Percentiles rank a stretch among this genome's conserved stretches.
phyloP scores from a whole-genome alignment of 1,140 invertebrate species.

The Drosophila seguyi region DNA sequence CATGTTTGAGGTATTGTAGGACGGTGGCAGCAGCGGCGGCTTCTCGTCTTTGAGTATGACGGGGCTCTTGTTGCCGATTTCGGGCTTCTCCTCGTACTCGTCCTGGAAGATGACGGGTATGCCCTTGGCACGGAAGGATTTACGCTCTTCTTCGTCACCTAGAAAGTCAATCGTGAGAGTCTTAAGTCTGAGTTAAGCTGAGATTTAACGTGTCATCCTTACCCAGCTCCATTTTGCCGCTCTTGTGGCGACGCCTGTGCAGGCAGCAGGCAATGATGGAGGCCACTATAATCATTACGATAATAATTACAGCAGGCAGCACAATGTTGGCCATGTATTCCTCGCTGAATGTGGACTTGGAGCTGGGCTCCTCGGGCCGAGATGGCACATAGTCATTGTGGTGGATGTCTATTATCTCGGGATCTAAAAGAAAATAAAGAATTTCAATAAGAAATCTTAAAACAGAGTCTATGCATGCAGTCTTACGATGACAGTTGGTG shows the following conservation, averaged over 20 bases:
- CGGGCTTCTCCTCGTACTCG: constrained; percentile 95
- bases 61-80: constrained; percentile 94
- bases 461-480: neutral
- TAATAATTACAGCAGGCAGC: constrained; percentile 95
- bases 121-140: constrained; percentile 94
- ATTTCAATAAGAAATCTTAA: too few species aligned
- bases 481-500: constrained; percentile 89
- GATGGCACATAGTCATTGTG: constrained; percentile 69
- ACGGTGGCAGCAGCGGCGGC: constrained; percentile 92
- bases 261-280: constrained; percentile 95
- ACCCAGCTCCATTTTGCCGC: constrained; percentile 92
- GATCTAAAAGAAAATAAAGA: constrained; percentile 21
- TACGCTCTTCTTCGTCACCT: constrained; percentile 91
- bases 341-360: constrained; percentile 86
- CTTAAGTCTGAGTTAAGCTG: neutral
- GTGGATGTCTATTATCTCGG: constrained; percentile 64
- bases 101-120: constrained; percentile 97
- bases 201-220: constrained; percentile 56
- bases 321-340: constrained; percentile 95
- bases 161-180: neutral
- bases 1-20: constrained; percentile 84
- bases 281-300: constrained; percentile 94
- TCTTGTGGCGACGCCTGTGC: constrained; percentile 92
- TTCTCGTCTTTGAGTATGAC: constrained; percentile 97
- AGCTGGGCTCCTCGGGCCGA: constrained; percentile 86